Percentiles rank a stretch among this genome's conserved stretches.
These are phyloP conservation scores for Bradypodion pumilum DNA, from an alignment of 2,797 vertebrate species.

Conservation along the genomic window DNA sequence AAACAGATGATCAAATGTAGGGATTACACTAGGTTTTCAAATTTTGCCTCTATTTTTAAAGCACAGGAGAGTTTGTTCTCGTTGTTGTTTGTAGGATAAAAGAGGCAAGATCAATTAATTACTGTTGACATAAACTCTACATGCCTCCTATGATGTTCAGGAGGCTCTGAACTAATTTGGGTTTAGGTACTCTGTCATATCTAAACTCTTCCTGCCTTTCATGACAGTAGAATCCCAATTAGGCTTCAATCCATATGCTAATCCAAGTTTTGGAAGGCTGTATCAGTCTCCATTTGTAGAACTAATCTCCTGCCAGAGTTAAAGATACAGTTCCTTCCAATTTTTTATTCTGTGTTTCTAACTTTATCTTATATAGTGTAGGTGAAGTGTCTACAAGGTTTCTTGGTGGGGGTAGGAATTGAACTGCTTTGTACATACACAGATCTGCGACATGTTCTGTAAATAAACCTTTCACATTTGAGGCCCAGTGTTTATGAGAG, in stretches of 20 bases:
- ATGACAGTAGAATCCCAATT: not conserved
- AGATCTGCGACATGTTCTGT: not conserved
- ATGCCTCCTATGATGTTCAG: not conserved
- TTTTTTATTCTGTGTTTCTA: slow-evolving; percentile 16
- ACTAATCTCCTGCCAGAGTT: slow-evolving; percentile 25
- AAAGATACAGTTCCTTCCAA: slow-evolving; percentile 24
- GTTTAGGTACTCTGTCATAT: slow-evolving; percentile 30
- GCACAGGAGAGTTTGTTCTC: not conserved
- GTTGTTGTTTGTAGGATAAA: not conserved
- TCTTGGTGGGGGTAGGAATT: not conserved
- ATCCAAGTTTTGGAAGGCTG: slow-evolving; percentile 32
- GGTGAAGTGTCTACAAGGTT: not conserved
- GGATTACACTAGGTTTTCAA: too few species aligned
- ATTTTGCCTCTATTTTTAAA: not conserved
- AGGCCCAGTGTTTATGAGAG: slow-evolving; percentile 6
- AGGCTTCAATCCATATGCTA: slow-evolving; percentile 25
- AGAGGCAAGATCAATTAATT: slow-evolving; percentile 19
- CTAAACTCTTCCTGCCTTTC: slow-evolving; percentile 28
- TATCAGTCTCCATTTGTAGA: slow-evolving; percentile 27
- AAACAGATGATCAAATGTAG: too few species aligned
- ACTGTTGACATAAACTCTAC: not conserved
- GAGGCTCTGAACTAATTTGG: slow-evolving; percentile 8
- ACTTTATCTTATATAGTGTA: not conserved
- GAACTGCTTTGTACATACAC: not conserved
- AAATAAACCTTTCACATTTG: not conserved